These are phyloP conservation scores for Drosophila robusta DNA, from an alignment of 2,888 invertebrate genomes.

Conservation along the genomic window DNA sequence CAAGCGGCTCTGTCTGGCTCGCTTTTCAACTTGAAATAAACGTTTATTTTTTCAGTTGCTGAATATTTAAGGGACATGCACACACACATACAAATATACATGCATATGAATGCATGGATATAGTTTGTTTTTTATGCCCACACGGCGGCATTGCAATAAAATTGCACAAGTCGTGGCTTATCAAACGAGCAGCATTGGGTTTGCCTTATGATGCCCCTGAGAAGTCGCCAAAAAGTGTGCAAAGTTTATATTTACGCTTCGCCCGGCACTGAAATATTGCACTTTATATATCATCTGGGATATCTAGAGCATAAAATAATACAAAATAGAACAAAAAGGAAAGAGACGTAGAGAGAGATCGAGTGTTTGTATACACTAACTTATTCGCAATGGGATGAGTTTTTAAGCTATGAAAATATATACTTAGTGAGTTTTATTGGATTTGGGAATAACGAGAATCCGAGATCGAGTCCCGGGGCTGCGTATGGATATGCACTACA, in stretches of 20 bases:
- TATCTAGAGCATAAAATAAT: slow-evolving; percentile 8
- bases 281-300: slow-evolving; percentile 73
- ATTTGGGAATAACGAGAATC: no score
- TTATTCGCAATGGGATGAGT: no score
- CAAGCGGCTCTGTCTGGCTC: neutral
- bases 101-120: slow-evolving; percentile 33
- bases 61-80: slow-evolving; percentile 54
- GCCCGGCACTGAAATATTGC: slow-evolving; percentile 64
- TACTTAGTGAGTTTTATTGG: no score
- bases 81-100: slow-evolving; percentile 32
- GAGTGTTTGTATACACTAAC: slow-evolving; percentile 1
- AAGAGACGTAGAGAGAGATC: neutral
- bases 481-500: no score
- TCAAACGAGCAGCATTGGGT: slow-evolving; percentile 55
- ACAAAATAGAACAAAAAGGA: neutral
- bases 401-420: no score
- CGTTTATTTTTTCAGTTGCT: slow-evolving; percentile 24
- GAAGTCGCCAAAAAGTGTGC: slow-evolving; percentile 39
- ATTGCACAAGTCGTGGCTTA: slow-evolving; percentile 52
- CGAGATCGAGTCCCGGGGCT: no score
- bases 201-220: slow-evolving; percentile 54
- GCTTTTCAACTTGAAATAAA: neutral
- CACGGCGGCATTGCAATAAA: slow-evolving; percentile 45
- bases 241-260: slow-evolving; percentile 62
- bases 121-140: slow-evolving; percentile 21